A percentile compares a stretch with the other conserved stretches of the same genome.
phyloP scores from a whole-genome alignment of 2,888 invertebrate species.

The Microlaimidae sp. region DNA sequence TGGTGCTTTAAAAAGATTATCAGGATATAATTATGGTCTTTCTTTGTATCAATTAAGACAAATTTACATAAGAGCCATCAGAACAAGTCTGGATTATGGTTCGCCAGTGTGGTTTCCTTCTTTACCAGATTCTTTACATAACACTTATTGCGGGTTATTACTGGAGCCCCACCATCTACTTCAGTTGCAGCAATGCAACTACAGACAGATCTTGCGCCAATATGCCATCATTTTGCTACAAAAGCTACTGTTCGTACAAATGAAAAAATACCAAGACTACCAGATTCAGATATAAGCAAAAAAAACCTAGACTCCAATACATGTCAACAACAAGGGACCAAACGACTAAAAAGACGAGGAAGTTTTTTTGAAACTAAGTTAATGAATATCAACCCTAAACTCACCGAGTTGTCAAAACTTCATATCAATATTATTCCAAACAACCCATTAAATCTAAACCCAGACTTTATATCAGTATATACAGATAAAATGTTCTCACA shows the following conservation, averaged over 20 bases:
- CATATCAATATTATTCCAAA: not conserved
- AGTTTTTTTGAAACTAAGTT: too few species aligned
- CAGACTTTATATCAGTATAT: too few species aligned
- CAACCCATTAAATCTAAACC: not conserved
- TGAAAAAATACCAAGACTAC: not conserved
- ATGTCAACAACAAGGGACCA: not conserved
- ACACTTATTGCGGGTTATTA: not conserved
- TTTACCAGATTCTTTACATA: not conserved
- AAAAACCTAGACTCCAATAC: not conserved
- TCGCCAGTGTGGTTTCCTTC: not conserved
- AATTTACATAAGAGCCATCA: not conserved
- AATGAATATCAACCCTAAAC: not conserved
- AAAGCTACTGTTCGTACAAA: too few species aligned
- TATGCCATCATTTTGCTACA: too few species aligned
- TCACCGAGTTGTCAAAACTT: not conserved
- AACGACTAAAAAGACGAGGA: not conserved
- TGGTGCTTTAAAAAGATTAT: not conserved
- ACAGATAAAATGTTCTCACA: too few species aligned
- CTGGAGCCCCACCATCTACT: not conserved
- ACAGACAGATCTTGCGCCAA: not conserved
- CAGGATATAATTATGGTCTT: not conserved
- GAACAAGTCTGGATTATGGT: not conserved
- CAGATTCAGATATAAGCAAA: not conserved
- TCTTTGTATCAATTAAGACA: not conserved
- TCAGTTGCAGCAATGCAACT: not conserved